Conservation (phyloP, 2,113 vertebrate genomes). For the Dasyornis broadbenti region DNA sequence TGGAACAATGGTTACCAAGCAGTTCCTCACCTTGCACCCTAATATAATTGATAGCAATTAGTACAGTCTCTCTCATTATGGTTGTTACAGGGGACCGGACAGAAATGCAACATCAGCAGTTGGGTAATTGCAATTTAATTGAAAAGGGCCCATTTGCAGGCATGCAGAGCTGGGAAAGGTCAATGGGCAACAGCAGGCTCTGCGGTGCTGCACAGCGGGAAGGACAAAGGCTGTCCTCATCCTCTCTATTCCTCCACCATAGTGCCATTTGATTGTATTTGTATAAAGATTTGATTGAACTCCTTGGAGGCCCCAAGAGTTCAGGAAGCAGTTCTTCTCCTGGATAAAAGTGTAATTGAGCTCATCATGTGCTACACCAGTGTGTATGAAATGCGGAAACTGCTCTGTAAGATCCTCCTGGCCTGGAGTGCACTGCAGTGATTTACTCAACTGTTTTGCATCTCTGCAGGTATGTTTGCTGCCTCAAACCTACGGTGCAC, state of each 20-base stretch:
- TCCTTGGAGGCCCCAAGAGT: background rate
- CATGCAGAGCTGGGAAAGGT: background rate
- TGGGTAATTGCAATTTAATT: background rate
- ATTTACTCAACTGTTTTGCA: background rate
- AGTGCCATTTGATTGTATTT: background rate
- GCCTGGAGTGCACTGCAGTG: background rate
- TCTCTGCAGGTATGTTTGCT: background rate
- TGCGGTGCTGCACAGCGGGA: rapidly evolving
- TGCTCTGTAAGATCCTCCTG: background rate
- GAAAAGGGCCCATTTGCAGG: background rate
- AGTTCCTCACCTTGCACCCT: background rate
- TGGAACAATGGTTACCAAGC: background rate
- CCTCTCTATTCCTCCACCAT: background rate
- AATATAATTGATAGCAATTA: background rate
- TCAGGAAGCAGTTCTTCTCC: background rate
- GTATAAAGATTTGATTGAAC: background rate
- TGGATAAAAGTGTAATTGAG: background rate
- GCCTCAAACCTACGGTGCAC: background rate
- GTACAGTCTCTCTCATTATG: background rate
- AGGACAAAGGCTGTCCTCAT: background rate
- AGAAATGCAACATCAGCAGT: background rate
- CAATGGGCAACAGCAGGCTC: background rate
- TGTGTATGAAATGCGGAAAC: background rate
- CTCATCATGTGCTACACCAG: background rate
- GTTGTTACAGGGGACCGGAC: background rate